Percentiles rank a stretch among this genome's conserved stretches.
Evolutionary conservation across 2,113 vertebrate genomes (phyloP).

Genomic region (Orthochromis indermauri): DNA sequence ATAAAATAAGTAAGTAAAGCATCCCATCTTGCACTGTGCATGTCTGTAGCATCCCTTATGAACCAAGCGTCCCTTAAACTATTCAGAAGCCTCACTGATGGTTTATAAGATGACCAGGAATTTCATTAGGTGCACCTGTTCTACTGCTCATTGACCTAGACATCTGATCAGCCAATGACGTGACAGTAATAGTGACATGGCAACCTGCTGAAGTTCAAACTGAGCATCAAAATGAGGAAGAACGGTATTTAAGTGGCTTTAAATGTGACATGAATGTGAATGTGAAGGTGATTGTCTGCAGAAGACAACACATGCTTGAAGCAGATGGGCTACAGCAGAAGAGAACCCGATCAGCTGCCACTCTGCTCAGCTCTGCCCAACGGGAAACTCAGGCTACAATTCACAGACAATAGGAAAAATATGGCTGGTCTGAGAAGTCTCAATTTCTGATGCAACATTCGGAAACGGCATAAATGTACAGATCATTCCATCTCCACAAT

Average conservation of each 20-base stretch:
- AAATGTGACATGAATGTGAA: too few species aligned
- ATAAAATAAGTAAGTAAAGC: not conserved
- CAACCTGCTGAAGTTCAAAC: not conserved
- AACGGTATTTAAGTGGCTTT: not conserved
- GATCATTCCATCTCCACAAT: rapidly evolving
- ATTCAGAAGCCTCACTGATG: not conserved
- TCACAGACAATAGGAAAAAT: not conserved
- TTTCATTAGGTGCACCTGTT: not conserved
- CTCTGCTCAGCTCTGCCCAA: not conserved
- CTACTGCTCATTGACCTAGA: not conserved
- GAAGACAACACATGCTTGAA: not conserved
- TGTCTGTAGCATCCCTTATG: not conserved
- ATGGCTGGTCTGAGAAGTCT: not conserved
- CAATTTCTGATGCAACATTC: not conserved
- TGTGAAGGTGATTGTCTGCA: too few species aligned
- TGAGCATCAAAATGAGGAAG: not conserved
- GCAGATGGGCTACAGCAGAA: not conserved
- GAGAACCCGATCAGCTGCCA: not conserved
- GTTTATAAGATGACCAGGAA: not conserved
- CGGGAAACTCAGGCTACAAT: not conserved
- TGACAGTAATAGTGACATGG: not conserved
- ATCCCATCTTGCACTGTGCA: not conserved
- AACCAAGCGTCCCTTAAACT: not conserved
- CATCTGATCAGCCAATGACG: not conserved
- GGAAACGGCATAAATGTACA: not conserved